Evolutionary conservation across 2,888 invertebrate species (phyloP).

Genomic region (Dione vanillae): DNA sequence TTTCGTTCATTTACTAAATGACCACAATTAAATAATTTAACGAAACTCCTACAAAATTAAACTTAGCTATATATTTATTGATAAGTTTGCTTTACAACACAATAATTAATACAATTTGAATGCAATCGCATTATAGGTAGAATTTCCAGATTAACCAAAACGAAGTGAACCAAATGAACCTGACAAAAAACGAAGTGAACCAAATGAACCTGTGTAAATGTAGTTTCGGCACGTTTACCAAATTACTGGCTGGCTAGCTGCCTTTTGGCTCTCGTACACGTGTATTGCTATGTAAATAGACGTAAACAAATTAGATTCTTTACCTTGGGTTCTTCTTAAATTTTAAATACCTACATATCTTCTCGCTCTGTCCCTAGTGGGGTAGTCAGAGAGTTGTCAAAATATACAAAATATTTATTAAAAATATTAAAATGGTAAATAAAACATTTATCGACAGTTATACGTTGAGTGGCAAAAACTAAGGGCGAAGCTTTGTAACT

Average conservation of each 20-base stretch:
- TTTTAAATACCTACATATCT: too few species aligned
- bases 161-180: background rate
- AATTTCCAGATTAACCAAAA: background rate
- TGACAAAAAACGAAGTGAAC: background rate
- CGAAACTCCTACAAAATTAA: background rate
- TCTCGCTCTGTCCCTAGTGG: too few species aligned
- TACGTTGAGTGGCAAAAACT: too few species aligned
- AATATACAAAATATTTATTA: too few species aligned
- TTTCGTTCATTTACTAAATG: too few species aligned
- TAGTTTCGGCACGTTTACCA: constrained; percentile 13
- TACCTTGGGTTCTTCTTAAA: too few species aligned
- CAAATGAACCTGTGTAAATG: background rate
- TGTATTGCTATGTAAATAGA: background rate
- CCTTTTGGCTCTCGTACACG: background rate
- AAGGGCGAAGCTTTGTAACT: too few species aligned
- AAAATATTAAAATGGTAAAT: too few species aligned
- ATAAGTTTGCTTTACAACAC: background rate
- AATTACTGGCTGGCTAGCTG: constrained; percentile 4
- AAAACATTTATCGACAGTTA: too few species aligned
- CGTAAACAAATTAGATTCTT: background rate
- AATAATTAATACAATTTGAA: too few species aligned
- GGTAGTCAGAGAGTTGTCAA: too few species aligned
- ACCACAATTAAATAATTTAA: background rate
- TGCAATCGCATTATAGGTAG: background rate
- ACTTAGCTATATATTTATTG: background rate